Base-by-base conservation (phyloP, 2,797 vertebrate genomes). In the Oreortyx pictus region DNA sequence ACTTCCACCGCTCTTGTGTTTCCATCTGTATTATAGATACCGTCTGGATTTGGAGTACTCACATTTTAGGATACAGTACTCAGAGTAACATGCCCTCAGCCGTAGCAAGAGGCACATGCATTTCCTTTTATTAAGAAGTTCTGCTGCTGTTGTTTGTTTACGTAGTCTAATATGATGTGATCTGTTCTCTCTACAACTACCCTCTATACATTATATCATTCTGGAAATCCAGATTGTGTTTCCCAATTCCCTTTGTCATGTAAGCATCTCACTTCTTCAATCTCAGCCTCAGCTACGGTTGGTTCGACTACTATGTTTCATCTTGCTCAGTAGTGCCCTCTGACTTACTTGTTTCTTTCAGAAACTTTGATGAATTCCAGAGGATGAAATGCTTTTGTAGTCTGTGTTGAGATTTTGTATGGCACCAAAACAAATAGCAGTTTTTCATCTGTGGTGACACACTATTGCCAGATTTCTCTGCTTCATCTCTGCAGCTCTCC, bases 391-490 rank as follows among this genome's bases (percentile, higher is more conserved):
- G 50, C 5, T 86, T 47, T 78, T 25, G 4, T 82, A 2, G 3
- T 70, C 37, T 81, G 60, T 57, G 7, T 11, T 59, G 35, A 20
- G 31, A 86, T 82, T 83, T 91, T n/a, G 2, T 62, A 64, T 1
- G 3, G 64, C 52, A 71, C 60, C 73, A 56, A 59, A 90, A 50
- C 11, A 66, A 85, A 29, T 13, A 66, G 60, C 37, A 68, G 20
- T 59, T 79, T 83, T 56, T 73, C 20, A 1, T 83, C 50, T 43
- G n/a, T 29, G 73, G 50, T 47, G 61, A 80, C 8, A 80, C 5
- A 64, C 70, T 62, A 81, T 72, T 70, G 79, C 35, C 82, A 71
- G 65, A 73, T 92, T 86, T 92, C 77, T 74, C 59, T 84, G n/a
- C n/a, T 86, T 92, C 77, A 50, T 47, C 67, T 86, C 83, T 64